Evolutionary conservation across 2,113 vertebrate genomes (phyloP), one percentile per base, ranked within the genome.

Genomic region (Furnarius figulus): DNA sequence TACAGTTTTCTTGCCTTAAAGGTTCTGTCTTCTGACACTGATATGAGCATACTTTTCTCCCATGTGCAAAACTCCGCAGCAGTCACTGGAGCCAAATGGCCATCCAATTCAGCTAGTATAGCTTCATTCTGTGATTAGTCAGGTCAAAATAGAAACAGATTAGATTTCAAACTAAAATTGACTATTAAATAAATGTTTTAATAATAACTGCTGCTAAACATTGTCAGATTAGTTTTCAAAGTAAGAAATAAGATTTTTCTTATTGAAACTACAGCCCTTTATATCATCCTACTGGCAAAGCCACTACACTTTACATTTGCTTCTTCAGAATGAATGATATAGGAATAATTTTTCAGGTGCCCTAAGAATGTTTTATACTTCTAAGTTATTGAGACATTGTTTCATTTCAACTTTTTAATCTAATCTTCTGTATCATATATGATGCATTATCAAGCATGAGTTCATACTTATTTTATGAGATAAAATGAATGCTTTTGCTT

Each of bases 1-100:
- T 58, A 72, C 9, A 83, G 33, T 56, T 80, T 85, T 93, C 98
- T 97, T 98, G 97, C 99, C 99, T 97, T 98, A 95, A 98, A 98
- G 77, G 98, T 99, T 88, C 99, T 98, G 93, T 99, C 99, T 94
- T 99, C 98, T 90, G 99, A 99, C 33, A 98, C 97, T 4, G 98
- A 99, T 94, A 99, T 39, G 15, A 99, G 78, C 55, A 97, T 66
- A 33, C 96, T 95, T 85, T 96, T 77, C 73, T 98, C 94, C 99
- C 98, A 98, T 1, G 98, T 92, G 83, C 98, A 99, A 95, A 99
- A 99, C 62, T 98, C 98, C 52, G 98, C 98, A 39, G 98, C 98
- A 22, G 99, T 99, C 76, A 99, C 97, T 5, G 98, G 96, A 87
- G 98, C 98, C 50, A 97, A 58, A 58, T 99, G 99, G 21, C 98